phyloP scores from a whole-genome alignment of 2,888 invertebrate genomes.

The Cynaeus angustus region DNA sequence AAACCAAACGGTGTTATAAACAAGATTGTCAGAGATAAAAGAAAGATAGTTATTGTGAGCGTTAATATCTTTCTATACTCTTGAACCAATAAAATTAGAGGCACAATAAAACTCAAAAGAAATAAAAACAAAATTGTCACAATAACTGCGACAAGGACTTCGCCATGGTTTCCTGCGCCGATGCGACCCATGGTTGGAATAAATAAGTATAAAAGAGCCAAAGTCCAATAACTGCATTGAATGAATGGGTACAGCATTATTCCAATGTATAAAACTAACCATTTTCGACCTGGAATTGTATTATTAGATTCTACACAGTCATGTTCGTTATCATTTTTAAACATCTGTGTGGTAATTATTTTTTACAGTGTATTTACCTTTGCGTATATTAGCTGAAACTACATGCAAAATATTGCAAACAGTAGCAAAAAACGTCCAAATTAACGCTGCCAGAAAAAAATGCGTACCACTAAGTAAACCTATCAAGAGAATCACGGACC shows the following conservation, averaged over 20 bases:
- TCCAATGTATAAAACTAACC: conserved; percentile 74
- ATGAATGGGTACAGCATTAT: conserved; percentile 77
- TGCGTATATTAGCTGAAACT: too few relatives aligned
- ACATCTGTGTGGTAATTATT: too few relatives aligned
- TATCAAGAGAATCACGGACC: conserved; percentile 74
- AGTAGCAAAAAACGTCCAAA: conserved; percentile 78
- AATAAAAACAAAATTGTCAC: conserved; percentile 70
- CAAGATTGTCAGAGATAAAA: conserved; percentile 74
- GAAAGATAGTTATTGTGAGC: conserved; percentile 73
- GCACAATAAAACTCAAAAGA: conserved; percentile 71
- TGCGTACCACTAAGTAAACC: conserved; percentile 76
- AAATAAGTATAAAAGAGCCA: conserved; percentile 82
- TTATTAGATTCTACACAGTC: conserved; percentile 11
- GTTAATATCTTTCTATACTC: conserved; percentile 74
- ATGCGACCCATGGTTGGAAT: conserved; percentile 88
- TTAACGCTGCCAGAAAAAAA: conserved; percentile 80
- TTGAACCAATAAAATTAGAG: conserved; percentile 71
- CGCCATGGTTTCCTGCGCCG: conserved; percentile 81
- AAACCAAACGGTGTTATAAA: conserved; percentile 81
- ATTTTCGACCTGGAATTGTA: conserved; percentile 72
- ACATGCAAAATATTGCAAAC: conserved; percentile 74
- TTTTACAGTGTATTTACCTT: too few relatives aligned
- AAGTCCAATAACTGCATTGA: conserved; percentile 81
- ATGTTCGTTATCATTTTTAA: too few relatives aligned
- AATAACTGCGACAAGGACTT: conserved; percentile 77